phyloP scores from a whole-genome alignment of 2,888 invertebrate genomes.

The Stomorhina lunata region DNA sequence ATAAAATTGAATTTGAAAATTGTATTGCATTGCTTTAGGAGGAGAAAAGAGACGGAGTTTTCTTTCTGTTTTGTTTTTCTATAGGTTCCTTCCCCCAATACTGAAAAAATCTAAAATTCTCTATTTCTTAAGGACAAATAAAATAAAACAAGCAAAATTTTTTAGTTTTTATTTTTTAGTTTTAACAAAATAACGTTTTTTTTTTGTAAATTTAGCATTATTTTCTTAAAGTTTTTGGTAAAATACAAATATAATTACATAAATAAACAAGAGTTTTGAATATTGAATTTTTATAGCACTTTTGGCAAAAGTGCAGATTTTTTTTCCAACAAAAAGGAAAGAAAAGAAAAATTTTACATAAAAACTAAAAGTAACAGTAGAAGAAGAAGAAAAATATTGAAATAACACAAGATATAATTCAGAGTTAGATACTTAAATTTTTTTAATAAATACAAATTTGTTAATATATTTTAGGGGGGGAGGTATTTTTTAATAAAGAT shows the following conservation, averaged over 20 bases:
- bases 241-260: slow-evolving; percentile 9
- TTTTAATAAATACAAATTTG: too few relatives aligned
- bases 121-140: not conserved
- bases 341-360: too few relatives aligned
- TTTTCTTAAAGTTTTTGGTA: slow-evolving; percentile 1
- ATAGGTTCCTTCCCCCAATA: too few relatives aligned
- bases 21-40: too few relatives aligned
- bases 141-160: slow-evolving; percentile 7
- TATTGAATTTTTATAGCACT: not conserved
- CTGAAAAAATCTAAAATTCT: slow-evolving; percentile 1
- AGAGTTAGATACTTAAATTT: not conserved
- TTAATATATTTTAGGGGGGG: too few relatives aligned
- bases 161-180: not conserved
- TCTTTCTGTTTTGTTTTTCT: too few relatives aligned
- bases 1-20: too few relatives aligned
- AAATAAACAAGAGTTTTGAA: slow-evolving; percentile 16
- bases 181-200: slow-evolving; percentile 6
- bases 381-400: not conserved
- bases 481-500: too few relatives aligned
- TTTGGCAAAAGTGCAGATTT: not conserved
- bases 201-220: slow-evolving; percentile 4
- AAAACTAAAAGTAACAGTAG: not conserved
- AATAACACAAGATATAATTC: not conserved
- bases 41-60: too few relatives aligned
- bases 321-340: not conserved